Evolutionary conservation across 2,888 invertebrate species (phyloP).

Genomic region (Acronicta psi): DNA sequence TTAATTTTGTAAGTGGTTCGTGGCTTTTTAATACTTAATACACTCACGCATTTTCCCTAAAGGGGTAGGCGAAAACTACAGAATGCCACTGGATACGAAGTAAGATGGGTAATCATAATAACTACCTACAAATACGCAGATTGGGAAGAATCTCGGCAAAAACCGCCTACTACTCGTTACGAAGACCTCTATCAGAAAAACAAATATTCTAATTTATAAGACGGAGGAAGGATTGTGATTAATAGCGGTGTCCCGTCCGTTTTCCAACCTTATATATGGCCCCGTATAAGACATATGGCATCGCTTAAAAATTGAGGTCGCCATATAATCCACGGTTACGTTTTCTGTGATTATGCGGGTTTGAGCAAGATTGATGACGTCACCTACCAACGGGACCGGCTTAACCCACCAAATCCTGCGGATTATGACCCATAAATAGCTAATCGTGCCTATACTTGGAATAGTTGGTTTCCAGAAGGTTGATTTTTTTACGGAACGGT

Average conservation of each 20-base stretch:
- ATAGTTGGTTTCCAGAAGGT: slow-evolving; percentile 33
- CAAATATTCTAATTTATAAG: slow-evolving; percentile 54
- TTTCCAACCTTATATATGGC: slow-evolving; percentile 27
- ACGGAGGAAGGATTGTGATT: slow-evolving; percentile 49
- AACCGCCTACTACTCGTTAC: slow-evolving; percentile 9
- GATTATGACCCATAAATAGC: slow-evolving; percentile 82
- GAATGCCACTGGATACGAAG: too few relatives aligned
- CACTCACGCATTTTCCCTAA: too few relatives aligned
- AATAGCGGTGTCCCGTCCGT: slow-evolving; percentile 43
- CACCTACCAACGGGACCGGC: slow-evolving; percentile 66
- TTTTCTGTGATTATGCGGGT: slow-evolving; percentile 85
- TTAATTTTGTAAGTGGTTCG: too few relatives aligned
- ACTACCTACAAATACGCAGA: neutral
- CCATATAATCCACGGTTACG: slow-evolving; percentile 79
- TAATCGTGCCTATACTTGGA: slow-evolving; percentile 71
- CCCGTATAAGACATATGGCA: slow-evolving; percentile 59
- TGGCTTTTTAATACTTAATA: too few relatives aligned
- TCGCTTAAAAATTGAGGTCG: slow-evolving; percentile 80
- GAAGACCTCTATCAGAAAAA: slow-evolving; percentile 34
- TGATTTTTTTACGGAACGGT: neutral
- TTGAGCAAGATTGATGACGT: slow-evolving; percentile 86
- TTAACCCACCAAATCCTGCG: slow-evolving; percentile 71
- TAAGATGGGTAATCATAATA: too few relatives aligned
- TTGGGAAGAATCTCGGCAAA: neutral
- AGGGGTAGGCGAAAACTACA: too few relatives aligned